Conservation (phyloP, 2,888 invertebrate species). For the Ophonus ardosiacus region DNA sequence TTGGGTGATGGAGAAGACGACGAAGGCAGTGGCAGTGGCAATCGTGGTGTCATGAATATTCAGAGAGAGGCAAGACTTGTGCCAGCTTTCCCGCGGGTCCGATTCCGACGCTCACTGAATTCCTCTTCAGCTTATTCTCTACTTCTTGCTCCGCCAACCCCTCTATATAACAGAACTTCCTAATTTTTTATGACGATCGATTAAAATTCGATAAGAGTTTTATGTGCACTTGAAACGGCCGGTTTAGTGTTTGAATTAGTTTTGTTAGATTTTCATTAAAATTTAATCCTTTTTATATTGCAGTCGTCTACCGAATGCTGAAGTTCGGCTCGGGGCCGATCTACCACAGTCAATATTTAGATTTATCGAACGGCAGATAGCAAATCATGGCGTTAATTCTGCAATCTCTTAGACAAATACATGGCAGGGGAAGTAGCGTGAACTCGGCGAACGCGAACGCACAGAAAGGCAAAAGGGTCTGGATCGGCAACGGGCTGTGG, state of each 20-base stretch:
- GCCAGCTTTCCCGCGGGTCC: conserved; percentile 61
- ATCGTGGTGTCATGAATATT: conserved; percentile 56
- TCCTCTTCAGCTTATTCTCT: conserved; percentile 15
- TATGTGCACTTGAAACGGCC: conserved; percentile 58
- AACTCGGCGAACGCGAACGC: conserved; percentile 9
- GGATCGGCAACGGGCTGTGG: conserved; percentile 10
- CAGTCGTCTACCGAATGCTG: conserved; percentile 55
- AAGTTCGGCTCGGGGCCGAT: conserved; percentile 24
- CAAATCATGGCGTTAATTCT: conserved; percentile 61
- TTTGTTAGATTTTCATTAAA: conserved; percentile 72
- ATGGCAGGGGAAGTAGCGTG: conserved; percentile 25
- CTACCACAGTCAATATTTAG: conserved; percentile 64
- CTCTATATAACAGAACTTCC: conserved; percentile 43
- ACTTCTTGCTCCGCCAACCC: neutral
- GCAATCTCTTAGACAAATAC: conserved; percentile 64
- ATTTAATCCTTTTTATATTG: conserved; percentile 71
- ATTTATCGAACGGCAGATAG: conserved; percentile 62
- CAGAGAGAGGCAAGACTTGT: conserved; percentile 51
- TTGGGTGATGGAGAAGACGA: conserved; percentile 4
- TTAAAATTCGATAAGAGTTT: conserved; percentile 62
- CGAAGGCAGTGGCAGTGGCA: conserved; percentile 1
- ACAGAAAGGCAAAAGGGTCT: conserved; percentile 34
- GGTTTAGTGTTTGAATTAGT: conserved; percentile 66
- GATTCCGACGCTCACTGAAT: conserved; percentile 59
- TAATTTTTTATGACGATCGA: conserved; percentile 56